Base-by-base conservation (phyloP, 2,113 vertebrate species). In the Hylia prasina region DNA sequence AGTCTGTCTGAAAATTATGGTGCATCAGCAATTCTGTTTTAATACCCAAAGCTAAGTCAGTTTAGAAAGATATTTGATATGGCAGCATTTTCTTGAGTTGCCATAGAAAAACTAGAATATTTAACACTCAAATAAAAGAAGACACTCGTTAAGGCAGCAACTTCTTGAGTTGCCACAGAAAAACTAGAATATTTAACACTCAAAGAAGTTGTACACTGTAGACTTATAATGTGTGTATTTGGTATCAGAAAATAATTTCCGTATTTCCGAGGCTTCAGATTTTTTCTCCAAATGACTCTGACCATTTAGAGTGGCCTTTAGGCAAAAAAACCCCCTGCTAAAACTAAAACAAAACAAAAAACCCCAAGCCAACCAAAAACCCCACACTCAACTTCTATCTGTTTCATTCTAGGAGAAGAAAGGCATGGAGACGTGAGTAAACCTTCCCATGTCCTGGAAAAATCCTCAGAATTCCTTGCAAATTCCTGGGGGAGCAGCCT, bases 21-120 rank as follows among this genome's bases (percentile, higher is more conserved):
- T 80, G 58, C 89, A 94, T 96, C 90, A 94, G 95, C 93, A 87
- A 86, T 96, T 97, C 94, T 83, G 39, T 92, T 97, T 96, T 96
- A 97, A 95, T 96, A 93, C 71, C 54, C 51, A 80, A 80, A 92
- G 63, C 66, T 71, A 87, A 95, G 92, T 84, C 85, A 92, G 2
- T 89, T 92, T 71, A 95, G 88, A 87, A 90, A 39, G 87, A 91
- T 86, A 77, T 97, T 97, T 96, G 86, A 72, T 92, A 89, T 66
- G 81, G 70, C 65, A 87, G 91, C 60, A 65, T 70, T 92, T 96
- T 94, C n/a, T 86, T 92, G 61, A 86, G 22, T 75, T 82, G 81
- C 60, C 47, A 75, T 37, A 94, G 88, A 71, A 94, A 81, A 94
- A 20, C 16, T 47, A 40, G 40, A 77, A 54, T 75, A 47, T 82